A percentile compares a stretch with the other conserved stretches of the same genome.
Evolutionary conservation across 2,797 vertebrate species (phyloP).

Genomic region (Staurois parvus): DNA sequence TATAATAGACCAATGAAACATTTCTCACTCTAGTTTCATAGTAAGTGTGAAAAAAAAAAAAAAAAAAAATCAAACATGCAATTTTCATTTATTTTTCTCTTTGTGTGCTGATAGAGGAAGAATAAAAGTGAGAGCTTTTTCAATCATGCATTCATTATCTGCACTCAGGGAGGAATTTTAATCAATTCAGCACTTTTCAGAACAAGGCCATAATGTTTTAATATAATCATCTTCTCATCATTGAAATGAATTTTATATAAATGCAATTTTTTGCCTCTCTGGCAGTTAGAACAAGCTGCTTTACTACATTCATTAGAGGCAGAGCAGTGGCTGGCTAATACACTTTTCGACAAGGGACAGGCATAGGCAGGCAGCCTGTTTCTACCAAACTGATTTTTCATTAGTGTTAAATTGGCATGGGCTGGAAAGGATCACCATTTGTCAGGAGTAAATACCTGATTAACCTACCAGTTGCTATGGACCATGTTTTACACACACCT

Average conservation of each 20-base stretch:
- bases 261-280: slow-evolving; percentile 55
- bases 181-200: slow-evolving; percentile 58
- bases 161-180: slow-evolving; percentile 52
- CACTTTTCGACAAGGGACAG: slow-evolving; percentile 27
- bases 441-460: slow-evolving; percentile 25
- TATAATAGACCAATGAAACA: slow-evolving; percentile 12
- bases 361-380: slow-evolving; percentile 26
- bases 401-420: slow-evolving; percentile 36
- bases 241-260: slow-evolving; percentile 63
- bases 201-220: slow-evolving; percentile 62
- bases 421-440: slow-evolving; percentile 9
- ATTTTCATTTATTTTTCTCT: slow-evolving; percentile 55
- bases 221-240: slow-evolving; percentile 62
- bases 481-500: slow-evolving; percentile 20
- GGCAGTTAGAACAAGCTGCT: slow-evolving; percentile 57
- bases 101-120: slow-evolving; percentile 39
- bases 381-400: slow-evolving; percentile 45
- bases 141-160: slow-evolving; percentile 59
- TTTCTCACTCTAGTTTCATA: slow-evolving; percentile 45
- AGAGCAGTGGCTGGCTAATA: slow-evolving; percentile 45
- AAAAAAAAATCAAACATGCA: slow-evolving; percentile 36
- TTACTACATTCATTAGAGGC: slow-evolving; percentile 54
- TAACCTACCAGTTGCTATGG: slow-evolving; percentile 23
- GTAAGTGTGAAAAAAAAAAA: slow-evolving; percentile 30
- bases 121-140: slow-evolving; percentile 53